phyloP scores from a whole-genome alignment of 2,888 invertebrate species.

The Willowsia nigromaculata region DNA sequence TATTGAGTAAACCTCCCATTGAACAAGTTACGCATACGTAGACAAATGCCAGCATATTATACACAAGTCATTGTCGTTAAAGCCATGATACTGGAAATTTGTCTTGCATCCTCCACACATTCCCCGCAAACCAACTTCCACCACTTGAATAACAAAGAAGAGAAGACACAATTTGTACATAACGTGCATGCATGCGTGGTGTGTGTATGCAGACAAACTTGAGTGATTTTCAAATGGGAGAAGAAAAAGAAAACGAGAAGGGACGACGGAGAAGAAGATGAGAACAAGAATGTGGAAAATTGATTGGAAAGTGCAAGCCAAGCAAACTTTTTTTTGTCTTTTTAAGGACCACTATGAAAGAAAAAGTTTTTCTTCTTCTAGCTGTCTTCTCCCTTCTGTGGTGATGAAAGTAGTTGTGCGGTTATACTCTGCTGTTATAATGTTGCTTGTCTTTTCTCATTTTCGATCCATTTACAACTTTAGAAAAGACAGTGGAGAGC shows the following conservation, averaged over 20 bases:
- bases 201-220: constrained; percentile 16
- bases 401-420: background rate
- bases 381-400: background rate
- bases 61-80: background rate
- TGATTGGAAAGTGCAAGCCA: constrained; percentile 67
- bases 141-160: background rate
- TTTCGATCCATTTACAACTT: constrained; percentile 62
- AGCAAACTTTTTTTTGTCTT: constrained; percentile 45
- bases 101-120: background rate
- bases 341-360: constrained; percentile 13
- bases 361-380: background rate
- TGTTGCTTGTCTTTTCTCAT: constrained; percentile 60
- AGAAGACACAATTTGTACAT: background rate
- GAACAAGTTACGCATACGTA: constrained; percentile 27
- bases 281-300: constrained; percentile 55
- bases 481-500: background rate
- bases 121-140: background rate
- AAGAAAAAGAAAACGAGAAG: background rate
- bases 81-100: background rate
- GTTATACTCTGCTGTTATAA: constrained; percentile 19
- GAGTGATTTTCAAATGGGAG: constrained; percentile 56
- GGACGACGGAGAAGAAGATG: background rate
- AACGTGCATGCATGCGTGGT: too few species aligned
- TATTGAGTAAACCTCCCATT: constrained; percentile 31
- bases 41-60: background rate